Conservation (phyloP, 2,888 invertebrate species). For the Hydroisotoma schaefferi region DNA sequence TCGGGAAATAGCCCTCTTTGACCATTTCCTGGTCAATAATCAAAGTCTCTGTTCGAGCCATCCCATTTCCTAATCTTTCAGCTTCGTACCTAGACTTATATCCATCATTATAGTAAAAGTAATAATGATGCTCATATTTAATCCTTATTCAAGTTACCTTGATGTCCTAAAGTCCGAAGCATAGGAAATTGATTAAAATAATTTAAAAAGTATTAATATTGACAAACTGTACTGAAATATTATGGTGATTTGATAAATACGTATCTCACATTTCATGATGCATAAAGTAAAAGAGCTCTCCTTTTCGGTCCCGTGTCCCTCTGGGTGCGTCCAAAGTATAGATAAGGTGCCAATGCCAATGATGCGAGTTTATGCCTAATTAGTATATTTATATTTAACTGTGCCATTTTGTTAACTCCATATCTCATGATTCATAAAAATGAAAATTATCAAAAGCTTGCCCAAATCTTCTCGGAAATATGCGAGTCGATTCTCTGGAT, state of each 20-base stretch:
- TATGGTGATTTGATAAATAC: too few relatives aligned
- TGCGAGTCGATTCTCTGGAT: constrained; percentile 68
- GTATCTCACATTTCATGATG: constrained; percentile 60
- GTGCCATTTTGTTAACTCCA: not conserved
- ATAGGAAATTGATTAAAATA: too few relatives aligned
- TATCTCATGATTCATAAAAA: not conserved
- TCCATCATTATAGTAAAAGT: too few relatives aligned
- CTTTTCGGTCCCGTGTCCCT: constrained; percentile 71
- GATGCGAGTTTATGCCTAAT: constrained; percentile 71
- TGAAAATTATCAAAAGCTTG: not conserved
- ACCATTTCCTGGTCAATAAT: not conserved
- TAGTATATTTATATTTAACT: not conserved
- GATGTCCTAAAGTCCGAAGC: too few relatives aligned
- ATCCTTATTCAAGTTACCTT: not conserved
- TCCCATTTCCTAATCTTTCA: constrained; percentile 14
- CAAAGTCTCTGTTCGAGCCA: not conserved
- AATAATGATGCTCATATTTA: too few relatives aligned
- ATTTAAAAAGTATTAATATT: too few relatives aligned
- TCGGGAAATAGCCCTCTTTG: constrained; percentile 17
- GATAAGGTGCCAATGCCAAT: constrained; percentile 89
- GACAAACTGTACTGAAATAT: too few relatives aligned
- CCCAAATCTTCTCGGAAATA: constrained; percentile 51
- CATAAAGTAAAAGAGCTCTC: constrained; percentile 77
- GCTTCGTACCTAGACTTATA: constrained; percentile 23
- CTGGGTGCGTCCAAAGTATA: constrained; percentile 69